phyloP scores from a whole-genome alignment of 1,140 invertebrate genomes.

The Drosophila erecta region DNA sequence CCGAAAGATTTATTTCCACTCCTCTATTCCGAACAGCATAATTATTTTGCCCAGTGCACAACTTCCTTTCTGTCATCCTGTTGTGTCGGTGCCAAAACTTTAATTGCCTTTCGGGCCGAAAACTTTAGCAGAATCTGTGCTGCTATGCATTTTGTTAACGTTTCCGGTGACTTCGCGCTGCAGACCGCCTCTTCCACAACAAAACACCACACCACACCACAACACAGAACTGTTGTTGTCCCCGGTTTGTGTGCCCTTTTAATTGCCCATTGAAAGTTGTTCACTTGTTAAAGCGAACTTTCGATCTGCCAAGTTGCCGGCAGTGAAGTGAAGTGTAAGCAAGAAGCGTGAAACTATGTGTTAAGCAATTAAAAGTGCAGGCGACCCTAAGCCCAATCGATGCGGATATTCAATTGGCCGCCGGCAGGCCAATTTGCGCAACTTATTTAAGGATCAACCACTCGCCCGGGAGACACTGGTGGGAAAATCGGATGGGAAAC shows the following conservation, averaged over 20 bases:
- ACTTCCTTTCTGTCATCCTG: constrained; percentile 22
- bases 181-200: constrained; percentile 10
- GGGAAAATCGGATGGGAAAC: constrained; percentile 12
- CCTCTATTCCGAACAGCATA: background rate
- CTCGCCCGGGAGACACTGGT: constrained; percentile 1
- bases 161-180: constrained; percentile 71
- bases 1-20: no score
- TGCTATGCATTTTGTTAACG: constrained; percentile 72
- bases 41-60: constrained; percentile 9
- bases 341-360: constrained; percentile 77
- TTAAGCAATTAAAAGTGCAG: constrained; percentile 74
- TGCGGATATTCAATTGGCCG: constrained; percentile 53
- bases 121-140: constrained; percentile 70
- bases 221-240: constrained; percentile 21
- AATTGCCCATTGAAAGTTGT: constrained; percentile 83
- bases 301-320: constrained; percentile 52
- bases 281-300: constrained; percentile 82
- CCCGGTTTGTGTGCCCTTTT: constrained; percentile 77
- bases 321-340: constrained; percentile 63
- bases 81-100: constrained; percentile 61
- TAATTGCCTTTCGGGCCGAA: constrained; percentile 73
- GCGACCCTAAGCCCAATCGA: constrained; percentile 46
- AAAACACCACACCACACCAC: background rate
- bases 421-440: constrained; percentile 41
- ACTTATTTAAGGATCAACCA: constrained; percentile 38